Conservation (phyloP, 1,140 invertebrate genomes). For the Planococcus citri region DNA sequence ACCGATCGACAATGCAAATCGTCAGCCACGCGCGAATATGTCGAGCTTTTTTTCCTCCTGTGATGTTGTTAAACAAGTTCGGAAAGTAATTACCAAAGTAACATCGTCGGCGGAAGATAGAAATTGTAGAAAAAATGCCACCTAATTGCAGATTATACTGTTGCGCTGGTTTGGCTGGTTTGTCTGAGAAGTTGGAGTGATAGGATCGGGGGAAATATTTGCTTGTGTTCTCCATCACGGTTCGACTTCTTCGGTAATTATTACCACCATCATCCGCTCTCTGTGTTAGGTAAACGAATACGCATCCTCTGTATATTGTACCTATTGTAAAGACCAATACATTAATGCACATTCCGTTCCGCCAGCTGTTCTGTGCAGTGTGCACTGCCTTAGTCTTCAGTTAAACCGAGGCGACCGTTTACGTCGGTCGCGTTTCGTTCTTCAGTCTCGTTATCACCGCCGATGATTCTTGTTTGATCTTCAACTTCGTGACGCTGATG, state of each 20-base stretch:
- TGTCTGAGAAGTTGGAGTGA: too few species aligned
- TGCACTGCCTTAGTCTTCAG: background rate
- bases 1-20: background rate
- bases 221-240: too few species aligned
- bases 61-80: background rate
- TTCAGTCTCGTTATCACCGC: too few species aligned
- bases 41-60: background rate
- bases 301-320: background rate
- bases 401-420: background rate
- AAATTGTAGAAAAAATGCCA: too few species aligned
- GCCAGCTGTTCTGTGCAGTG: slow-evolving; percentile 9
- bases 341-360: slow-evolving; percentile 15
- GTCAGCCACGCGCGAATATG: background rate
- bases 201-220: too few species aligned
- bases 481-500: too few species aligned
- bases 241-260: background rate
- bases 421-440: background rate
- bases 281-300: background rate
- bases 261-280: background rate
- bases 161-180: too few species aligned
- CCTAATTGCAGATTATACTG: background rate
- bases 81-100: background rate
- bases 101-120: too few species aligned
- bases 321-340: background rate
- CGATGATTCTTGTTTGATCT: too few species aligned